Evolutionary conservation across 1,140 invertebrate genomes (phyloP).

Genomic region (Drosophila carrolli): DNA sequence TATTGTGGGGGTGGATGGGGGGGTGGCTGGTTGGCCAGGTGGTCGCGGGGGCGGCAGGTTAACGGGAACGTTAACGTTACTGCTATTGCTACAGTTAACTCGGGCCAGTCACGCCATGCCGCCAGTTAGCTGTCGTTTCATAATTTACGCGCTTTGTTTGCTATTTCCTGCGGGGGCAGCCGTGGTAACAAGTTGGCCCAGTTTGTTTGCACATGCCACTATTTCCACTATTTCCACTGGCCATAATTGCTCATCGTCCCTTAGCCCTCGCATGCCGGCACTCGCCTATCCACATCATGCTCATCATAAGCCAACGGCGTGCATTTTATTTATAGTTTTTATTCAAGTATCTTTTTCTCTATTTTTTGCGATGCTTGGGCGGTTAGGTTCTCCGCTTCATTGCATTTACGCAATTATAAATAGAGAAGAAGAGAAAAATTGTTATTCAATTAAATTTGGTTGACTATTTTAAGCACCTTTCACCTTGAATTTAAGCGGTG

Average conservation of each 20-base stretch:
- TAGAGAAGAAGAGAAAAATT: constrained; percentile 44
- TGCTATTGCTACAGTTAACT: constrained; percentile 42
- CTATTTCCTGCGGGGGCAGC: constrained; percentile 69
- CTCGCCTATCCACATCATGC: constrained; percentile 22
- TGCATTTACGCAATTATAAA: constrained; percentile 70
- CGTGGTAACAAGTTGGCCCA: constrained; percentile 63
- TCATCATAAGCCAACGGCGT: constrained; percentile 36
- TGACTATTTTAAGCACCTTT: constrained; percentile 43
- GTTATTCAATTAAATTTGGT: constrained; percentile 60
- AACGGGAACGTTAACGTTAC: constrained; percentile 39
- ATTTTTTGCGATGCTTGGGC: constrained; percentile 41
- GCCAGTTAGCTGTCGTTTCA: constrained; percentile 78
- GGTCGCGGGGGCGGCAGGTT: constrained; percentile 24
- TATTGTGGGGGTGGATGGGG: neutral
- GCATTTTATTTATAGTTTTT: constrained; percentile 65
- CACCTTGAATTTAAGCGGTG: constrained; percentile 50
- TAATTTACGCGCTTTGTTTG: constrained; percentile 80
- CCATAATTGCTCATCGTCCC: constrained; percentile 68
- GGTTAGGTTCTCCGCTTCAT: constrained; percentile 57
- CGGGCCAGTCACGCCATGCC: constrained; percentile 69
- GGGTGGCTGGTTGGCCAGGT: too few relatives aligned
- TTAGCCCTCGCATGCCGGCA: constrained; percentile 17
- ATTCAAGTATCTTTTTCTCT: constrained; percentile 27
- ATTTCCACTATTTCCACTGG: constrained; percentile 57
- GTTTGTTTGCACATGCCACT: constrained; percentile 55